Evolutionary conservation across 2,113 vertebrate species (phyloP), one percentile per base, ranked within the genome.

Genomic region (Perca flavescens): DNA sequence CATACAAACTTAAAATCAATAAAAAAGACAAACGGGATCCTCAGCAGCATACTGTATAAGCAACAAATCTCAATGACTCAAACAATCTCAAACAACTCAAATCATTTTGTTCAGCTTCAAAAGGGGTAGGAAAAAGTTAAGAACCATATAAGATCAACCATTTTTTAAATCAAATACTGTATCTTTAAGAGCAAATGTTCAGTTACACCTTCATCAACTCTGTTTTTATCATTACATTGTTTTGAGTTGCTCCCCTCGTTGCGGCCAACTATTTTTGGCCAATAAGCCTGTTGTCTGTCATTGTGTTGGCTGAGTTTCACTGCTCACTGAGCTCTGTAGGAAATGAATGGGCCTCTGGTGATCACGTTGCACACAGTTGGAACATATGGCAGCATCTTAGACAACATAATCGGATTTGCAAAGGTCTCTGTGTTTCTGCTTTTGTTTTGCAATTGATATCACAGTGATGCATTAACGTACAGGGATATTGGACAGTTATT

Each of bases 371-470:
- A 78, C 86, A 67, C 61, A 61, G 82, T 12, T 50, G 60, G 73
- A 82, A 64, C 80, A 84, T 77, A 82, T 88, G 81, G 62, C 11
- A 67, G 77, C 52, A 17, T 57, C 63, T 66, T 54, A 31, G 43
- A 71, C 74, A 82, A 76, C 46, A 50, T 57, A 68, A 75, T 72
- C 53, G 1, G 31, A 81, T 78, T 16, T 5, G 12, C 49, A 68
- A 82, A 85, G 76, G 74, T 85, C 74, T 66, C 68, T 31, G 28
- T 54, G 62, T 56, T 62, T 54, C 34, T 31, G 36, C 50, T 31
- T 68, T 86, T 63, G 52, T 62, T 81, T 74, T 49, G 17, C 65
- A 67, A 34, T 77, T 70, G n/a, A 84, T 50, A 50, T 84, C 54
- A 57, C 54, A 69, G 6, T 71, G 82, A 73, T 62, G 15, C 63